These are phyloP conservation scores for Baronia brevicornis DNA, from an alignment of 2,888 invertebrate genomes.

Conservation along the genomic window DNA sequence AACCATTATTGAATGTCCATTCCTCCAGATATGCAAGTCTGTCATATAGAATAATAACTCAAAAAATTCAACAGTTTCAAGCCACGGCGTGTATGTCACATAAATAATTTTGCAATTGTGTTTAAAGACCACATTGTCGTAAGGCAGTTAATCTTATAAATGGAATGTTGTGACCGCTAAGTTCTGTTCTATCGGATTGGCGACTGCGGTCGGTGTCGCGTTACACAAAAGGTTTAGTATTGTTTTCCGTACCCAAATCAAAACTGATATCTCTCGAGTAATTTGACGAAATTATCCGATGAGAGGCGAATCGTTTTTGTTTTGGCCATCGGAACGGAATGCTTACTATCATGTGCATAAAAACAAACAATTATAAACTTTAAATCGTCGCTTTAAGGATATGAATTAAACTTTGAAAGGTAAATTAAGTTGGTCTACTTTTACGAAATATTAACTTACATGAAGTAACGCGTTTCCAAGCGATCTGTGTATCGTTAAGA, in stretches of 20 bases:
- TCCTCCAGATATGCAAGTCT: too few relatives aligned
- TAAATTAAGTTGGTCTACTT: conserved; percentile 32
- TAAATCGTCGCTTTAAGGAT: conserved; percentile 20
- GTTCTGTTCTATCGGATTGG: conserved; percentile 36
- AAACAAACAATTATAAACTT: conserved; percentile 15
- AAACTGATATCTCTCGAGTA: conserved; percentile 58
- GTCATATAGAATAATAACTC: too few relatives aligned
- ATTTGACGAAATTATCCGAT: conserved; percentile 61
- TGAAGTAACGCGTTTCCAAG: conserved; percentile 42
- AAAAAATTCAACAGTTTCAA: too few relatives aligned
- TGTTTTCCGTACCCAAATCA: conserved; percentile 60
- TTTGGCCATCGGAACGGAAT: conserved; percentile 15
- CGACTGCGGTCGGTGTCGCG: conserved; percentile 51
- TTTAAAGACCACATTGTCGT: too few relatives aligned
- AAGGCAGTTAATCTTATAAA: conserved; percentile 19
- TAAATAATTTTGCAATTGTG: too few relatives aligned
- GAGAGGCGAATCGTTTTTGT: conserved; percentile 38
- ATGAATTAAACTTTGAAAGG: conserved; percentile 15
- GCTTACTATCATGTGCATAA: conserved; percentile 2
- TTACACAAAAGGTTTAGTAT: conserved; percentile 67
- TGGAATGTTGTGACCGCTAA: conserved; percentile 40
- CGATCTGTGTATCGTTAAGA: conserved; percentile 47
- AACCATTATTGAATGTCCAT: too few relatives aligned
- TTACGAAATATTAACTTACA: conserved; percentile 55
- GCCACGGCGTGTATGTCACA: too few relatives aligned